Evolutionary conservation across 2,797 vertebrate genomes (phyloP).

Genomic region (Mustela erminea): DNA sequence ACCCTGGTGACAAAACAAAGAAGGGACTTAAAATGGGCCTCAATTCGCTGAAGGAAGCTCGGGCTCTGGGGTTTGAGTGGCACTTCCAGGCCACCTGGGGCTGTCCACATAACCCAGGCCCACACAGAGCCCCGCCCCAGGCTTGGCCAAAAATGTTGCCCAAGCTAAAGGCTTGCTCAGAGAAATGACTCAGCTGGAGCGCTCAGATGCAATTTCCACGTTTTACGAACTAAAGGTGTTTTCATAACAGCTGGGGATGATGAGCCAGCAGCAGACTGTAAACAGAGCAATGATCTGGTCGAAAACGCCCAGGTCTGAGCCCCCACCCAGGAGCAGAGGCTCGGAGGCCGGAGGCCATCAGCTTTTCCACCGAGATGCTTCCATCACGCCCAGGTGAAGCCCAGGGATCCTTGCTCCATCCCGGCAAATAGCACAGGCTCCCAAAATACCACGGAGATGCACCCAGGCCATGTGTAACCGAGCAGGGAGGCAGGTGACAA

Average conservation of each 20-base stretch:
- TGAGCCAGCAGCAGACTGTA: neutral
- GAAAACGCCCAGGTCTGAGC: neutral
- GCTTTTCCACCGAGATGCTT: neutral
- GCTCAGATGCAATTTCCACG: neutral
- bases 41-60: neutral
- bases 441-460: neutral
- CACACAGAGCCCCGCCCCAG: neutral
- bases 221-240: constrained; percentile 66
- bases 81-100: neutral
- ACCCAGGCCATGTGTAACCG: neutral
- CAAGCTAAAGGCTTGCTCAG: neutral
- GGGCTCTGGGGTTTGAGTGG: neutral
- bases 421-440: neutral
- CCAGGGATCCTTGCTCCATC: neutral
- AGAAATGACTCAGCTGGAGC: constrained; percentile 47
- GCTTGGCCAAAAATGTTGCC: neutral
- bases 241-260: neutral
- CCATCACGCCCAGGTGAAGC: neutral
- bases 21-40: neutral
- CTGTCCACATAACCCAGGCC: neutral
- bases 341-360: neutral
- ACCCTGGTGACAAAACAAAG: neutral
- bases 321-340: neutral
- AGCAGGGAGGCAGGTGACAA: neutral
- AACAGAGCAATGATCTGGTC: neutral